Evolutionary conservation across 2,888 invertebrate species (phyloP).

Genomic region (Pecten maximus): DNA sequence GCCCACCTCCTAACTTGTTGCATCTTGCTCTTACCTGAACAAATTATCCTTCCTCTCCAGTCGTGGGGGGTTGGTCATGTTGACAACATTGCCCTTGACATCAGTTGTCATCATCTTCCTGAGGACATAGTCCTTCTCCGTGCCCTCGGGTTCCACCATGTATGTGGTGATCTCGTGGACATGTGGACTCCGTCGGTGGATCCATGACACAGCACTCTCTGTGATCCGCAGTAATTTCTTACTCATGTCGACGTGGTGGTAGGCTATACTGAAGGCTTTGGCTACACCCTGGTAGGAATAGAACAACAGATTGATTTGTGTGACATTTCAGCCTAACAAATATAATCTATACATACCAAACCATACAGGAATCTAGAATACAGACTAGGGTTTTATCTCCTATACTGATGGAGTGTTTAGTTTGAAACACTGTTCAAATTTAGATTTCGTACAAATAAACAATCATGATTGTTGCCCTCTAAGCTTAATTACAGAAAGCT

Average conservation of each 20-base stretch:
- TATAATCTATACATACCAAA: no score
- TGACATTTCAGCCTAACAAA: no score
- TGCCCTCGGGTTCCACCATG: conserved; percentile 79
- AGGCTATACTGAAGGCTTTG: conserved; percentile 81
- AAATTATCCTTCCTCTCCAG: conserved; percentile 81
- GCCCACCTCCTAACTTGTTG: no score
- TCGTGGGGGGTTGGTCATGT: conserved; percentile 72
- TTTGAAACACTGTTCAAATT: no score
- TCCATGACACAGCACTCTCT: conserved; percentile 81
- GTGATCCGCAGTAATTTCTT: conserved; percentile 80
- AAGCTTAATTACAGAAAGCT: no score
- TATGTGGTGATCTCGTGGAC: conserved; percentile 79
- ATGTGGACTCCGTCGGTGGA: conserved; percentile 78
- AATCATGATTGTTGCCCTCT: no score
- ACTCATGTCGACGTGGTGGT: conserved; percentile 80
- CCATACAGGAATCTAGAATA: no score
- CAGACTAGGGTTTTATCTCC: no score
- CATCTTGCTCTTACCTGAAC: conserved; percentile 74
- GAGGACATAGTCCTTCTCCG: conserved; percentile 75
- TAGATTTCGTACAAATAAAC: no score
- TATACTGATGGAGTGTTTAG: no score
- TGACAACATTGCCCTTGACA: conserved; percentile 72
- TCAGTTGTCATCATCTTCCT: conserved; percentile 80
- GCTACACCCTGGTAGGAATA: conserved; percentile 77
- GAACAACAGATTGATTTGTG: no score